Evolutionary conservation across 1,140 invertebrate species (phyloP).

Genomic region (Drosophila simulans): DNA sequence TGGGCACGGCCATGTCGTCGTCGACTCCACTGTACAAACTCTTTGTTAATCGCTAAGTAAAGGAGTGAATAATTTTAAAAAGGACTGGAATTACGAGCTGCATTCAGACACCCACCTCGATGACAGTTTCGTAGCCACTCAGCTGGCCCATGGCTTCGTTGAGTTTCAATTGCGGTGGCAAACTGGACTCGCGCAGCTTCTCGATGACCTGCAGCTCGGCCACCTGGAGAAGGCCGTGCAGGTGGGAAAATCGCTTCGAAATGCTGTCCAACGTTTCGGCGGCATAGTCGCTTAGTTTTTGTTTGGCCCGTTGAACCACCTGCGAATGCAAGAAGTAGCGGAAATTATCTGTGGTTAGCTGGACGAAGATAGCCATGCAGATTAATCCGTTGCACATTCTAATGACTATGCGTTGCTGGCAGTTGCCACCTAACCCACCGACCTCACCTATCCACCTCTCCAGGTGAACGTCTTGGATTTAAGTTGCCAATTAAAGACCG

Average conservation of each 20-base stretch:
- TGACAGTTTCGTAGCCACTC: conserved; percentile 43
- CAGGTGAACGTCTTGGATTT: conserved; percentile 61
- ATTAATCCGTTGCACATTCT: conserved; percentile 62
- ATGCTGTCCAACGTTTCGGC: conserved; percentile 49
- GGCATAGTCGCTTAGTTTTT: conserved; percentile 61
- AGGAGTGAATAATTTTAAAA: not conserved
- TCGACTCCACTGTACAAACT: conserved; percentile 6
- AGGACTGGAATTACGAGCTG: not conserved
- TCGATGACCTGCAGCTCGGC: conserved; percentile 60
- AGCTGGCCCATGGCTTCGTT: conserved; percentile 51
- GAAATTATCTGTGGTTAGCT: conserved; percentile 9
- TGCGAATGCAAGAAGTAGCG: conserved; percentile 21
- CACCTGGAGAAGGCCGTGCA: conserved; percentile 72
- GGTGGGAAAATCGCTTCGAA: conserved; percentile 52
- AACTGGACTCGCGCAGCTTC: conserved; percentile 56
- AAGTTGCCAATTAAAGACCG: conserved; percentile 59
- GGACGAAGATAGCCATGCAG: conserved; percentile 31
- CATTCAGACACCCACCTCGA: conserved; percentile 42
- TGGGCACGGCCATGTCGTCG: conserved; percentile 5
- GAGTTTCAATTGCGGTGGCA: conserved; percentile 49
- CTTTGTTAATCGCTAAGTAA: conserved; percentile 41
- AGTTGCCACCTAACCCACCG: conserved; percentile 22
- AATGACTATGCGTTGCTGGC: conserved; percentile 38
- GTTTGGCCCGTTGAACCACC: conserved; percentile 56
- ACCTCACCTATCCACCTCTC: conserved; percentile 32